phyloP scores from a whole-genome alignment of 2,797 vertebrate species.

The Pseudomugil tenellus region DNA sequence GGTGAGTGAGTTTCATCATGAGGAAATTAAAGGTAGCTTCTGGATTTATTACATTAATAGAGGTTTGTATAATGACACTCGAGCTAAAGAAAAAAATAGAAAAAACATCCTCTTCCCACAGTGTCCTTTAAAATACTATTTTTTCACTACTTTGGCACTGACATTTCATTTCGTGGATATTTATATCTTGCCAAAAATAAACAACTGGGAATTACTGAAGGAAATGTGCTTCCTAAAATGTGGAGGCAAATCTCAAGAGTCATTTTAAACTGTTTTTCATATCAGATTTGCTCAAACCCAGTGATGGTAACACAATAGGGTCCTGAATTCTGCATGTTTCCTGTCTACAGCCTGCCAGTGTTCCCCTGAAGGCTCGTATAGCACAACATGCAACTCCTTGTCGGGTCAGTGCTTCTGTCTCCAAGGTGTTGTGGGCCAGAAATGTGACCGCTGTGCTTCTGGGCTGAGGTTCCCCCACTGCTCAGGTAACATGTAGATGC shows the following conservation, averaged over 20 bases:
- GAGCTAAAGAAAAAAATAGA: slow-evolving; percentile 17
- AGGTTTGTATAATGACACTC: slow-evolving; percentile 65
- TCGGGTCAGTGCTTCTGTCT: slow-evolving; percentile 87
- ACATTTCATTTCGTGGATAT: slow-evolving; percentile 16
- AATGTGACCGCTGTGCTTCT: slow-evolving; percentile 85
- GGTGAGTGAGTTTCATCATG: slow-evolving; percentile 63
- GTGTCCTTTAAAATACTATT: slow-evolving; percentile 13
- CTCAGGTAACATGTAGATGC: slow-evolving; percentile 74
- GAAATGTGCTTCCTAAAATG: slow-evolving; percentile 23
- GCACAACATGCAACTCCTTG: slow-evolving; percentile 71
- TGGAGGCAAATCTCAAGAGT: neutral
- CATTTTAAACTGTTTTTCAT: neutral
- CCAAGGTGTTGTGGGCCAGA: slow-evolving; percentile 79
- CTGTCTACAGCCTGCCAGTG: slow-evolving; percentile 85
- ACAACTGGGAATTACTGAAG: too few relatives aligned
- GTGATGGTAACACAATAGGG: neutral
- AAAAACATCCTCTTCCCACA: slow-evolving; percentile 53
- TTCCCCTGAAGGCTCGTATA: slow-evolving; percentile 81
- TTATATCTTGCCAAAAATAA: too few relatives aligned
- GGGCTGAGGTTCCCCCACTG: slow-evolving; percentile 84
- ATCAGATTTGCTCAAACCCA: neutral
- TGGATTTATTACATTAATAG: slow-evolving; percentile 37
- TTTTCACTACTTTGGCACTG: slow-evolving; percentile 22
- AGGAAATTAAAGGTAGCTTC: slow-evolving; percentile 31
- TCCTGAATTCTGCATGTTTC: slow-evolving; percentile 15